These are phyloP conservation scores for Sebastolobus altivelis DNA, from an alignment of 2,797 vertebrate species.

Conservation along the genomic window DNA sequence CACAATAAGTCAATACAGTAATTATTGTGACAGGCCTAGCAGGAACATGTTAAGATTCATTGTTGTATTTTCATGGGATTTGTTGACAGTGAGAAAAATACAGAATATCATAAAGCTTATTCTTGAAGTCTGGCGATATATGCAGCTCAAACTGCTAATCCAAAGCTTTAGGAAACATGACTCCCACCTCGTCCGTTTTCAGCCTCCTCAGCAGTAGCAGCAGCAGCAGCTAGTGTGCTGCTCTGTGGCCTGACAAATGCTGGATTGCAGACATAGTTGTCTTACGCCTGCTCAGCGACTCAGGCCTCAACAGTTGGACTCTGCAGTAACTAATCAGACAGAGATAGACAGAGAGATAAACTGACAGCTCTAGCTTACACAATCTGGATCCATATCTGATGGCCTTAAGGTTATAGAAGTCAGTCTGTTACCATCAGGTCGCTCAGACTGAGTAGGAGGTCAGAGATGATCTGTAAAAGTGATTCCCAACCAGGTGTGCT, in stretches of 20 bases:
- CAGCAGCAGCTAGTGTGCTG: constrained; percentile 15
- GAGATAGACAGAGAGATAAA: constrained; percentile 19
- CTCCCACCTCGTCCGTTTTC: constrained; percentile 23
- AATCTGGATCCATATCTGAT: constrained; percentile 12
- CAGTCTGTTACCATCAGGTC: constrained; percentile 4
- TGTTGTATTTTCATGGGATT: not conserved
- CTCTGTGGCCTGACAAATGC: constrained; percentile 61
- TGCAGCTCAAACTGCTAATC: not conserved
- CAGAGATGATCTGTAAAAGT: no score
- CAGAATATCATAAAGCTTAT: not conserved
- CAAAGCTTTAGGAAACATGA: constrained; percentile 25
- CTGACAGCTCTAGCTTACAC: not conserved
- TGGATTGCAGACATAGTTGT: constrained; percentile 65
- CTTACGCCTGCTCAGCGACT: constrained; percentile 54
- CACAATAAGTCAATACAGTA: no score
- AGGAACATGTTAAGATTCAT: no score
- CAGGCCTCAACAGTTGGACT: constrained; percentile 48
- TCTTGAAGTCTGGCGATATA: not conserved
- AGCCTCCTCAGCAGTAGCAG: constrained; percentile 29
- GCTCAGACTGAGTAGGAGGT: not conserved
- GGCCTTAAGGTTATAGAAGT: not conserved
- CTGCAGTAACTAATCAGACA: not conserved
- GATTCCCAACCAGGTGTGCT: not conserved
- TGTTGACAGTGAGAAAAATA: not conserved
- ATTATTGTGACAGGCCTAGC: no score